Conservation (phyloP, 1,140 invertebrate species). For the Habropoda laboriosa region DNA sequence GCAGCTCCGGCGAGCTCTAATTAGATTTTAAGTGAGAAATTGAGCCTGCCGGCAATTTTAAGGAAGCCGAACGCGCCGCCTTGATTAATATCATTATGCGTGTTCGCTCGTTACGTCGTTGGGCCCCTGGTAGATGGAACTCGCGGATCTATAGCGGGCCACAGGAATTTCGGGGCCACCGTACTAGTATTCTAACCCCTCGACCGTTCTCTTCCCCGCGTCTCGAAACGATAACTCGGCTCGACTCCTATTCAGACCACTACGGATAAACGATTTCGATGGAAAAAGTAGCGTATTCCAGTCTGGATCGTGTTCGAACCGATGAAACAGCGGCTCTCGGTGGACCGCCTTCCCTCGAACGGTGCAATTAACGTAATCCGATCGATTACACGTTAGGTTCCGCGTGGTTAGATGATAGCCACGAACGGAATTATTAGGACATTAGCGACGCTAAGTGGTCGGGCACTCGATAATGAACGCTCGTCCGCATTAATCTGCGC, state of each 20-base stretch:
- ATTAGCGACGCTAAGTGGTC: constrained; percentile 12
- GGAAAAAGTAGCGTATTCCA: too few species aligned
- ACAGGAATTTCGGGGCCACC: constrained; percentile 21
- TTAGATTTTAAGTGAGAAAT: constrained; percentile 82
- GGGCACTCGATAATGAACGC: constrained; percentile 23
- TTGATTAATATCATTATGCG: constrained; percentile 82
- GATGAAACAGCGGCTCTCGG: too few species aligned
- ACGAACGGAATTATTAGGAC: constrained; percentile 16
- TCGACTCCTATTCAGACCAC: too few species aligned
- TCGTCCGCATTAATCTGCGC: neutral
- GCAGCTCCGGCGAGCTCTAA: constrained; percentile 74
- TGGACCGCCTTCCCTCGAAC: neutral
- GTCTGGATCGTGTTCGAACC: too few species aligned
- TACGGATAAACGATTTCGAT: too few species aligned
- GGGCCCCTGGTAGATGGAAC: constrained; percentile 53
- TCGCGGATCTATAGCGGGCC: constrained; percentile 38
- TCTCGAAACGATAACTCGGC: neutral
- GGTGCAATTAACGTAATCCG: constrained; percentile 37
- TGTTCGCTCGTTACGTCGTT: constrained; percentile 65
- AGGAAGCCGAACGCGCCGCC: constrained; percentile 79
- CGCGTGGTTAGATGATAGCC: neutral
- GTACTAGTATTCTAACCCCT: neutral
- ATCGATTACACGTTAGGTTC: constrained; percentile 25
- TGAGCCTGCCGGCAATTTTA: constrained; percentile 82
- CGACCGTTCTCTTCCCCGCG: too few species aligned